A percentile compares a stretch with the other conserved stretches of the same genome.
These are phyloP conservation scores for Rhagium mordax DNA, from an alignment of 2,888 invertebrate species.

Conservation along the genomic window DNA sequence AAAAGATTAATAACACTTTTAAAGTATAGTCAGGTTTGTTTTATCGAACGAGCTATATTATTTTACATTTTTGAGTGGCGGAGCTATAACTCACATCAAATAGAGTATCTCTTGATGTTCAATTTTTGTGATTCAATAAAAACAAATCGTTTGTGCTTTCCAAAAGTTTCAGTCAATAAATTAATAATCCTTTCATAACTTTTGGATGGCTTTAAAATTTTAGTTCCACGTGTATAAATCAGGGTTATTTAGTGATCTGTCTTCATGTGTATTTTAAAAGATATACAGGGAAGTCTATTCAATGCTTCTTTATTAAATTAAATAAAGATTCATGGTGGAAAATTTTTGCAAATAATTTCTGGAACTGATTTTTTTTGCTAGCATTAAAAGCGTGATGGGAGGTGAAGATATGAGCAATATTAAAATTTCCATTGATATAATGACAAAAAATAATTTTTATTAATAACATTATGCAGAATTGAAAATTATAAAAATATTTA, in stretches of 20 bases:
- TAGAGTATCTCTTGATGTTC: not conserved
- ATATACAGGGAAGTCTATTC: not conserved
- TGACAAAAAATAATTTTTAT: no score
- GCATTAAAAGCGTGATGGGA: no score
- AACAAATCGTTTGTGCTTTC: not conserved
- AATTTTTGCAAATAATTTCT: no score
- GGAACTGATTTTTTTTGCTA: no score
- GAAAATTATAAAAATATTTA: no score
- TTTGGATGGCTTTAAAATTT: conserved; percentile 9
- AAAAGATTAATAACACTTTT: conserved; percentile 53
- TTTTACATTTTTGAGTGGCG: conserved; percentile 49
- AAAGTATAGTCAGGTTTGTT: conserved; percentile 48
- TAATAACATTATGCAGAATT: no score
- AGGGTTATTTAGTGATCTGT: not conserved
- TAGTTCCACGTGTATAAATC: not conserved
- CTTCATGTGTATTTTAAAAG: not conserved
- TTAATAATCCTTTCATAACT: conserved; percentile 2
- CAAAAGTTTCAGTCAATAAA: conserved; percentile 1
- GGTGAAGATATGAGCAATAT: no score
- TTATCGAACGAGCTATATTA: conserved; percentile 48
- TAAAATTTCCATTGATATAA: no score
- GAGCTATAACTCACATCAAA: conserved; percentile 40
- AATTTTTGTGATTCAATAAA: not conserved
- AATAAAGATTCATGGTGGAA: no score
- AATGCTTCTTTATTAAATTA: no score